These are phyloP conservation scores for Phrynosoma blainvillii DNA, from an alignment of 2,113 vertebrate genomes.

Conservation along the genomic window DNA sequence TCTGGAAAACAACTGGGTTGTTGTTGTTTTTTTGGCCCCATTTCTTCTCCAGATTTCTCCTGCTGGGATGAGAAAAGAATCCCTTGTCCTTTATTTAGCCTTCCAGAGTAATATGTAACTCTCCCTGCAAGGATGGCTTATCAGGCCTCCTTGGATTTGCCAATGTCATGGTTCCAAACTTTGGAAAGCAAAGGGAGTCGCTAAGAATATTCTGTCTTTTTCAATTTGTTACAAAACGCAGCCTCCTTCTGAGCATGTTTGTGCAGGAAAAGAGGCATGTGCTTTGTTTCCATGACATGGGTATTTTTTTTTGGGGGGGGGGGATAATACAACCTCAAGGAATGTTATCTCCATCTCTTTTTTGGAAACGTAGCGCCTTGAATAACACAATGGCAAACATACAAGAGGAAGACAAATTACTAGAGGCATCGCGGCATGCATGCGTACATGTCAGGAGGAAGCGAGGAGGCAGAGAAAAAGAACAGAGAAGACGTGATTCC, in stretches of 20 bases:
- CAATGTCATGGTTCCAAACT: background rate
- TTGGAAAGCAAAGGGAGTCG: background rate
- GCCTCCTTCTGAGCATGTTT: background rate
- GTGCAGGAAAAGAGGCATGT: background rate
- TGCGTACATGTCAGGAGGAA: background rate
- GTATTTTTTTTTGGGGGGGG: background rate
- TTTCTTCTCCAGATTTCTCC: too few relatives aligned
- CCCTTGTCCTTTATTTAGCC: too few relatives aligned
- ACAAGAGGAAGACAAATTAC: background rate
- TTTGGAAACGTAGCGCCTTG: background rate
- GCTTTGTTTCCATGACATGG: background rate
- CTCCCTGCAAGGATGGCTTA: background rate
- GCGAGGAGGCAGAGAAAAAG: background rate
- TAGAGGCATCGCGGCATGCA: background rate
- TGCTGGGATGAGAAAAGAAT: too few relatives aligned
- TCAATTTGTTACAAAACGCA: background rate
- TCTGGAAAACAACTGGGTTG: too few relatives aligned
- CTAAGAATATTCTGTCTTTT: background rate
- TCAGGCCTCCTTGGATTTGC: too few relatives aligned
- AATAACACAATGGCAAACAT: background rate
- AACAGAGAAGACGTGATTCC: background rate
- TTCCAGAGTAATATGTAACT: background rate
- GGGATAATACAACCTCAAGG: background rate
- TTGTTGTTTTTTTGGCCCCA: too few relatives aligned
- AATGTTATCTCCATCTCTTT: background rate